These are phyloP conservation scores for Struthio camelus DNA, from an alignment of 2,113 vertebrate species.

Conservation along the genomic window DNA sequence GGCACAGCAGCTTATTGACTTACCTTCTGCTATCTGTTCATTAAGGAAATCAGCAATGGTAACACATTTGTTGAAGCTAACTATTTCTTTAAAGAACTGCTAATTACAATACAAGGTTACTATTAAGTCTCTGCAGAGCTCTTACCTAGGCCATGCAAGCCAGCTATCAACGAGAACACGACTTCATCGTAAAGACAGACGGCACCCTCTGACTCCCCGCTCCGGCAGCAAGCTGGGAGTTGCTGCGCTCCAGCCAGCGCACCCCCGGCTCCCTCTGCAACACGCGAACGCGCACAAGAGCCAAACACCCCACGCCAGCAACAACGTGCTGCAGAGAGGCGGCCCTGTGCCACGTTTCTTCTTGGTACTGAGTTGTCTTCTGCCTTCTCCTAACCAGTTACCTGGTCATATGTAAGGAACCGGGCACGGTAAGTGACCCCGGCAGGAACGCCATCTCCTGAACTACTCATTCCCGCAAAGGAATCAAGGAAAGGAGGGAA, in stretches of 20 bases:
- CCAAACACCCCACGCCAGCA: not conserved
- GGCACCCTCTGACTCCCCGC: not conserved
- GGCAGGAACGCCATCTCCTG: not conserved
- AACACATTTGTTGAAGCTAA: not conserved
- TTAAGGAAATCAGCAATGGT: not conserved
- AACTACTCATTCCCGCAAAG: not conserved
- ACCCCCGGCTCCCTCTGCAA: not conserved
- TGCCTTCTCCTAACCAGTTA: not conserved
- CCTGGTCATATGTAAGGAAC: not conserved
- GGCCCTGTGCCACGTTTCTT: not conserved
- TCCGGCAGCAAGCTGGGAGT: not conserved
- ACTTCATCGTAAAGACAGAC: not conserved
- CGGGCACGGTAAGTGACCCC: not conserved
- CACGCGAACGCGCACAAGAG: not conserved
- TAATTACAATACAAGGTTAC: not conserved
- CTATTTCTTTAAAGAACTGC: not conserved
- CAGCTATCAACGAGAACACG: not conserved
- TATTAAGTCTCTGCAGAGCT: not conserved
- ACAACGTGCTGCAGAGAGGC: not conserved
- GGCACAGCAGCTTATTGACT: not conserved
- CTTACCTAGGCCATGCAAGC: not conserved
- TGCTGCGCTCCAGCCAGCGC: not conserved
- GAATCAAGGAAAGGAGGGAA: not conserved
- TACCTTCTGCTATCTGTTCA: not conserved
- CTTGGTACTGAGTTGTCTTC: not conserved